phyloP scores from a whole-genome alignment of 35 echinoderm and acorn worm genomes.

The Eucidaris tribuloides region DNA sequence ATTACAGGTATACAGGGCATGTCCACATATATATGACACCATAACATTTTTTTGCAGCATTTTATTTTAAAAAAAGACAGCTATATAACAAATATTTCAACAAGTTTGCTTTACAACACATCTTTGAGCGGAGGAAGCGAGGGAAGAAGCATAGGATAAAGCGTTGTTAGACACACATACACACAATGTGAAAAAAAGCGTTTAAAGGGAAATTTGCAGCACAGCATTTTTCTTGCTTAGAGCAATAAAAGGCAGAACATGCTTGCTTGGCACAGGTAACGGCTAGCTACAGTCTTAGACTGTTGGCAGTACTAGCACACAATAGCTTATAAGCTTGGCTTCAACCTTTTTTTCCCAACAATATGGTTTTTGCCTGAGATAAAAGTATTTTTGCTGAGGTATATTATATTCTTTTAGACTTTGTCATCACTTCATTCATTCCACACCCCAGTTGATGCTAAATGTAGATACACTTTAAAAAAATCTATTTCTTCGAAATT shows the following conservation, averaged over 20 bases:
- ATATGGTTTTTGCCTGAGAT: constrained; percentile 17
- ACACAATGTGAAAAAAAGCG: background rate
- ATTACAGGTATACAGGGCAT: no score
- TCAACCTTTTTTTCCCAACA: constrained; percentile 5
- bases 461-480: constrained; percentile 8
- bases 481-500: constrained; percentile 27
- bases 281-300: constrained; percentile 27
- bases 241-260: constrained; percentile 28
- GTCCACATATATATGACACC: no score
- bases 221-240: background rate
- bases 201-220: background rate
- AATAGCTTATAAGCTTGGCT: constrained; percentile 23
- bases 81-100: background rate
- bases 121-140: background rate
- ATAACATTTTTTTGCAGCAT: constrained; percentile 6
- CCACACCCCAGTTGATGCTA: background rate
- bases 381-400: constrained; percentile 19
- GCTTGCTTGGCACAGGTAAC: background rate
- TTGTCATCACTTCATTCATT: background rate
- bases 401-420: background rate
- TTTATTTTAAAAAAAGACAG: background rate
- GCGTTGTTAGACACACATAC: background rate
- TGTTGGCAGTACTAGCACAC: constrained; percentile 22
- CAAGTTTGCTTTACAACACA: background rate
- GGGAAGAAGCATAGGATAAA: background rate